Evolutionary conservation across 2,888 invertebrate genomes (phyloP).

Genomic region (Subacronicta megacephala): DNA sequence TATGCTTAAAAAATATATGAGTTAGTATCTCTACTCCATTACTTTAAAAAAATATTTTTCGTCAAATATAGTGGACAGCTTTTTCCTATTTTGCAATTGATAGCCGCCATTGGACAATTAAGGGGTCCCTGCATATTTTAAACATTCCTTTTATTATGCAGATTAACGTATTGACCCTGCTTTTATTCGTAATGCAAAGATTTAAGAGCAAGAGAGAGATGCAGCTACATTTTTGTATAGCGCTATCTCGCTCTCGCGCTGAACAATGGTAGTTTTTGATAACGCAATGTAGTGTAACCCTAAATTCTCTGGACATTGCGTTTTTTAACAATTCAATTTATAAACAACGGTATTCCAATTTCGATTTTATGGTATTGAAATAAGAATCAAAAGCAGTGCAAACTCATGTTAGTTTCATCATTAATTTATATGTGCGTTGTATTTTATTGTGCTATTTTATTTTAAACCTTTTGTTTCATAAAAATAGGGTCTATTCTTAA

Average conservation of each 20-base stretch:
- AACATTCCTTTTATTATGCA: constrained; percentile 86
- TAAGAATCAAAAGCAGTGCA: constrained; percentile 15
- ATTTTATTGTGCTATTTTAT: neutral
- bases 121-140: constrained; percentile 83
- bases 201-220: constrained; percentile 43
- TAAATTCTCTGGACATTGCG: constrained; percentile 33
- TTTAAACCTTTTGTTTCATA: accelerated
- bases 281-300: constrained; percentile 22
- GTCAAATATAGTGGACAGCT: constrained; percentile 83
- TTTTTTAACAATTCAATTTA: constrained; percentile 10
- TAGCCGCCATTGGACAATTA: constrained; percentile 85
- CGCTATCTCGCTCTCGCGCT: constrained; percentile 22
- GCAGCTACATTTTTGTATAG: constrained; percentile 10
- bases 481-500: constrained; percentile 22
- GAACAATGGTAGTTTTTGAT: constrained; percentile 44
- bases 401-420: neutral
- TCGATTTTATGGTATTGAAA: neutral
- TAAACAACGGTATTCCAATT: constrained; percentile 5
- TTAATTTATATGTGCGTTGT: constrained; percentile 14
- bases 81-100: constrained; percentile 87
- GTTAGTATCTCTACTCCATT: constrained; percentile 58
- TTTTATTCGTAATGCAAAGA: constrained; percentile 35
- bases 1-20: neutral
- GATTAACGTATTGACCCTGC: constrained; percentile 85
- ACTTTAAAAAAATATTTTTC: constrained; percentile 67